Percentiles rank a stretch among this genome's conserved stretches.
Conservation (phyloP, 2,797 vertebrate genomes). For the Cyprinodon diabolis region DNA sequence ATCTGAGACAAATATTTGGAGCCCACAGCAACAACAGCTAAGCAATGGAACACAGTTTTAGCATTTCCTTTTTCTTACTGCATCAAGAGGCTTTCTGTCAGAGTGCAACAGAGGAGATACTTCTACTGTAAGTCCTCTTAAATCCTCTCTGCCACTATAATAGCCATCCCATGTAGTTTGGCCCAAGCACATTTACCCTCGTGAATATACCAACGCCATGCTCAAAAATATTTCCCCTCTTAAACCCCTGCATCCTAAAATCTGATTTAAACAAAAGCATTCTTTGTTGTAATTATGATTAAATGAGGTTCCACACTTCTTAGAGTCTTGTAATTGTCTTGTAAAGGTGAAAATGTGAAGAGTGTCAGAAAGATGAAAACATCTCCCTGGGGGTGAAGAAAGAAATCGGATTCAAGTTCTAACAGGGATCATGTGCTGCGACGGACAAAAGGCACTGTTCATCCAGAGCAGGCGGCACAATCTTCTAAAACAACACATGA, state of each 20-base stretch:
- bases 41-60: constrained; percentile 7
- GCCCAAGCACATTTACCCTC: constrained; percentile 43
- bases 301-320: not conserved
- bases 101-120: constrained; percentile 21
- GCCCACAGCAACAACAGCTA: constrained; percentile 18
- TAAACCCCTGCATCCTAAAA: not conserved
- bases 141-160: constrained; percentile 42
- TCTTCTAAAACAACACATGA: not conserved
- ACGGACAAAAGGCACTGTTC: not conserved
- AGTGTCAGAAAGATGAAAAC: not conserved
- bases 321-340: not conserved
- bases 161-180: constrained; percentile 18
- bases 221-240: constrained; percentile 8
- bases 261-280: constrained; percentile 3
- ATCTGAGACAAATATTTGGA: constrained; percentile 37
- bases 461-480: not conserved
- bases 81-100: constrained; percentile 33
- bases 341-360: not conserved
- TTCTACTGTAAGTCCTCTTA: constrained; percentile 45
- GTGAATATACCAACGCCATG: constrained; percentile 25
- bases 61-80: constrained; percentile 18
- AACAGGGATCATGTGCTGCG: constrained; percentile 6
- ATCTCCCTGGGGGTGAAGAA: not conserved
- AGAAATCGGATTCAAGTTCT: constrained; percentile 5
- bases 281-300: not conserved